These are phyloP conservation scores for Forbesichthys papilliferus DNA, from an alignment of 2,113 vertebrate genomes.

Conservation along the genomic window DNA sequence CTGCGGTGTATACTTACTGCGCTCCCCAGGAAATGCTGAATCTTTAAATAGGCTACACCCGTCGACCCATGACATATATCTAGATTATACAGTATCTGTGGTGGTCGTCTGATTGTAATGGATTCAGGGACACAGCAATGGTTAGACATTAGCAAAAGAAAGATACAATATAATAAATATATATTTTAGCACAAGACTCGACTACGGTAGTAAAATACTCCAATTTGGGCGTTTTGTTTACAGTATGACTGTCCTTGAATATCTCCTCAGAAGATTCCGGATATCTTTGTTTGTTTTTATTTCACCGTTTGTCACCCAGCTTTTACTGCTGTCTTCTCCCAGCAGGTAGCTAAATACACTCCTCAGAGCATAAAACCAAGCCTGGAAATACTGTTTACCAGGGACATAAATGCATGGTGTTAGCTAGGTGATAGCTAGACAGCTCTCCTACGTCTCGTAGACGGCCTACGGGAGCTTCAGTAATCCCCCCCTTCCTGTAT, in stretches of 20 bases:
- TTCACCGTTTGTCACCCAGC: conserved; percentile 32
- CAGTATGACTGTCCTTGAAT: conserved; percentile 14
- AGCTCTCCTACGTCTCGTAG: conserved; percentile 64
- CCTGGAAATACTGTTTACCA: conserved; percentile 56
- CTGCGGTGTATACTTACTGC: conserved; percentile 21
- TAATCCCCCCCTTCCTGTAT: conserved; percentile 62
- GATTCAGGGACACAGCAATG: not conserved
- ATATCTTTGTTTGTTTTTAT: conserved; percentile 34
- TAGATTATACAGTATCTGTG: not conserved
- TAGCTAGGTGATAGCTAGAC: conserved; percentile 58
- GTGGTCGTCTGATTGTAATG: not conserved
- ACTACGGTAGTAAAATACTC: too few species aligned
- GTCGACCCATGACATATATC: not conserved
- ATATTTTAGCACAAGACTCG: conserved; percentile 7
- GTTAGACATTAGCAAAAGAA: conserved; percentile 14
- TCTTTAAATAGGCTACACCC: conserved; percentile 34
- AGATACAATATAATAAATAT: conserved; percentile 21
- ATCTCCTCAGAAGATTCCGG: conserved; percentile 12
- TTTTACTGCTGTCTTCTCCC: conserved; percentile 41
- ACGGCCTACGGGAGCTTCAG: conserved; percentile 53
- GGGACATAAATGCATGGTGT: conserved; percentile 59
- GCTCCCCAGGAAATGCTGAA: conserved; percentile 28
- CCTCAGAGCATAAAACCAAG: conserved; percentile 32
- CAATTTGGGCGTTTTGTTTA: conserved; percentile 26
- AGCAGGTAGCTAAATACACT: conserved; percentile 44